Evolutionary conservation across 2,113 vertebrate genomes (phyloP).

Genomic region (Oceanodroma tethys): DNA sequence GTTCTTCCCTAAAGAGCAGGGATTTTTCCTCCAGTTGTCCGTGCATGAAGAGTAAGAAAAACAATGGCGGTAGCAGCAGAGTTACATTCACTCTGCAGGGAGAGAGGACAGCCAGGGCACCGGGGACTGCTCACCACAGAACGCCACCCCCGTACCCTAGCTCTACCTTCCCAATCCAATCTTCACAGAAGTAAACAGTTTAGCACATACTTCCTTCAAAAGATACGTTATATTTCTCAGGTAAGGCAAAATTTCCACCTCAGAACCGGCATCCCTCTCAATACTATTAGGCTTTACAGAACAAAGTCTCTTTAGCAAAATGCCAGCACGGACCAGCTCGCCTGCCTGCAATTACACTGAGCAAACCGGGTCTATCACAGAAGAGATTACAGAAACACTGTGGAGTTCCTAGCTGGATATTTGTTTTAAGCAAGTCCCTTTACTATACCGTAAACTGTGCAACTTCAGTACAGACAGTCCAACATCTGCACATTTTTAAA

Average conservation of each 20-base stretch:
- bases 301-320: background rate
- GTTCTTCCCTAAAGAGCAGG: background rate
- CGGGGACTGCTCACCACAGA: rapidly evolving
- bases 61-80: rapidly evolving
- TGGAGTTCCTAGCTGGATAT: rapidly evolving
- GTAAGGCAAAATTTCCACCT: background rate
- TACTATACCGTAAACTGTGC: rapidly evolving
- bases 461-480: background rate
- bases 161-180: rapidly evolving
- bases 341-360: background rate
- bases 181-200: background rate
- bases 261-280: rapidly evolving
- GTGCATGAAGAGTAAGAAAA: rapidly evolving
- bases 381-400: background rate
- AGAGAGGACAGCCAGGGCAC: background rate
- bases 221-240: rapidly evolving
- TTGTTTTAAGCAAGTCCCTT: background rate
- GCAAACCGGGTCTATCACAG: background rate
- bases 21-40: rapidly evolving
- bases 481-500: background rate
- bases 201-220: background rate
- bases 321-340: background rate
- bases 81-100: background rate
- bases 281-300: rapidly evolving
- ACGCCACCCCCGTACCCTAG: no score